Evolutionary conservation across 2,797 vertebrate genomes (phyloP).

Genomic region (Chiloscyllium punctatum): DNA sequence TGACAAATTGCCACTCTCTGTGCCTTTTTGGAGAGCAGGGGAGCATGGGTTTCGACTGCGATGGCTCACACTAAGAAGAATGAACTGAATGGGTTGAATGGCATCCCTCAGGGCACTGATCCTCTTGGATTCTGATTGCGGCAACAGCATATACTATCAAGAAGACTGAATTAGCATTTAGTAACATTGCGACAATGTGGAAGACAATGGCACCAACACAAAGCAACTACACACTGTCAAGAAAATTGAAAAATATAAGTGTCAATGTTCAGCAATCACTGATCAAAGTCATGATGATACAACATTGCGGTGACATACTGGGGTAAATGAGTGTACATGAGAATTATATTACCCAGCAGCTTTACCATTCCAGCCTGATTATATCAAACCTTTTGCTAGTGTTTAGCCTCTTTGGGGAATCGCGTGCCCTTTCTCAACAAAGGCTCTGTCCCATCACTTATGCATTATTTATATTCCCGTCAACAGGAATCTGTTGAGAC

Average conservation of each 20-base stretch:
- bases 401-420: neutral
- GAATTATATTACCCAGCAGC: neutral
- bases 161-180: no score
- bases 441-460: neutral
- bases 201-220: neutral
- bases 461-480: constrained; percentile 6
- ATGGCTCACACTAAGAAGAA: neutral
- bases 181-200: neutral
- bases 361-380: neutral
- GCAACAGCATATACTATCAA: neutral
- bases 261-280: neutral
- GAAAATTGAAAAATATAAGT: neutral
- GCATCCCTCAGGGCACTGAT: neutral
- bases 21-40: neutral
- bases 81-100: neutral
- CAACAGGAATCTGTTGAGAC: neutral
- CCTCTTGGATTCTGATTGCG: neutral
- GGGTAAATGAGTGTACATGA: neutral
- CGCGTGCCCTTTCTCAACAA: neutral
- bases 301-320: neutral
- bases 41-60: neutral
- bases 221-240: neutral
- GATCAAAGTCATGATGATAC: neutral
- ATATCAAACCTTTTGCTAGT: neutral
- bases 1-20: neutral